A percentile compares a stretch with the other conserved stretches of the same genome.
Evolutionary conservation across 2,797 vertebrate genomes (phyloP).

Genomic region (Chaetophractus vellerosus): DNA sequence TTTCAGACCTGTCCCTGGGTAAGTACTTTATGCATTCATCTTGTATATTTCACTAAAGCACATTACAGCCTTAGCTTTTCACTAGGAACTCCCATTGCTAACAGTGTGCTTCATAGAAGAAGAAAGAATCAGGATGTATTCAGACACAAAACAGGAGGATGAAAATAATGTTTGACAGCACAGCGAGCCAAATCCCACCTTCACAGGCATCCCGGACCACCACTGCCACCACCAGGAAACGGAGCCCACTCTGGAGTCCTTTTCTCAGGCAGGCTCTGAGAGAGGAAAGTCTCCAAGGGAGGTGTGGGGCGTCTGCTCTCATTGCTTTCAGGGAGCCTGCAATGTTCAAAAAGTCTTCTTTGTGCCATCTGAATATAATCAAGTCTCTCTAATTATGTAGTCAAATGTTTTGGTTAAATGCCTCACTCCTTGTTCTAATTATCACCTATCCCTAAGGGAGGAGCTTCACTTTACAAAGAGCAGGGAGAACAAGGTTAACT

Average conservation of each 20-base stretch:
- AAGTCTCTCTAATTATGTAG: conserved; percentile 80
- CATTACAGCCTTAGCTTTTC: conserved; percentile 72
- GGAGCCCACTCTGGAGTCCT: background rate
- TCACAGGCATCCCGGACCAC: background rate
- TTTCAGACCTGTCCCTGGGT: background rate
- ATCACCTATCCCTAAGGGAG: conserved; percentile 74
- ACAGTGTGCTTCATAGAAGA: conserved; percentile 22
- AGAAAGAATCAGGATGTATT: conserved; percentile 28
- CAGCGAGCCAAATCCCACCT: background rate
- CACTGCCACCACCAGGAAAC: background rate
- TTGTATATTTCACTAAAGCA: conserved; percentile 65
- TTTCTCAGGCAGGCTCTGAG: background rate
- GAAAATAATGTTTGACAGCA: conserved; percentile 46
- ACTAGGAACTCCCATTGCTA: conserved; percentile 56
- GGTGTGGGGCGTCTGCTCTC: background rate
- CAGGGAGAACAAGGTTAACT: conserved; percentile 72
- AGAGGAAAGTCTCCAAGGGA: background rate
- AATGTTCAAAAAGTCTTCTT: conserved; percentile 46
- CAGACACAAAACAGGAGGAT: conserved; percentile 52
- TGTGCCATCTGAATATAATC: conserved; percentile 53
- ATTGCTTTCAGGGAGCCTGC: conserved; percentile 50
- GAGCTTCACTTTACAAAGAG: conserved; percentile 68
- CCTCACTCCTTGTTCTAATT: conserved; percentile 80
- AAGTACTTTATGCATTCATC: conserved; percentile 40
- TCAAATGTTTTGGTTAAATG: conserved; percentile 79